Conservation (phyloP, 2,797 vertebrate genomes). For the Hippoglossus hippoglossus region DNA sequence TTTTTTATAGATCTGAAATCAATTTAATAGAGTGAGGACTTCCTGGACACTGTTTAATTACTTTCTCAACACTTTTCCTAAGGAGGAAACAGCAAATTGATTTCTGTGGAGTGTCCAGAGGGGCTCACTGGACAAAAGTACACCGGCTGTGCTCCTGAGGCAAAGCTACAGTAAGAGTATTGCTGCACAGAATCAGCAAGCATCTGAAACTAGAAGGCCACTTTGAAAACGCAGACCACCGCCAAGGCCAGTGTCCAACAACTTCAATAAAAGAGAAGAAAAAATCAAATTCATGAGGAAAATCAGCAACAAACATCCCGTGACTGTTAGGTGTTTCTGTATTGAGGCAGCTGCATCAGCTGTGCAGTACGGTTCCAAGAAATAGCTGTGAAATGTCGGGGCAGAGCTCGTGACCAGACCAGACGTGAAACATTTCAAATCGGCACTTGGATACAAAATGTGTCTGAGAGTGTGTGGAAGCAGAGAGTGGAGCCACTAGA, state of each 20-base stretch:
- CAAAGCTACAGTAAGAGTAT: constrained; percentile 13
- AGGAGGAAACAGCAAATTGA: constrained; percentile 66
- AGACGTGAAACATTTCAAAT: constrained; percentile 32
- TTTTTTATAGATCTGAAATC: constrained; percentile 62
- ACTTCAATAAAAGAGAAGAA: neutral
- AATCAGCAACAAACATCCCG: neutral
- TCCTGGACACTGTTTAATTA: constrained; percentile 73
- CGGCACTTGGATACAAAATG: neutral
- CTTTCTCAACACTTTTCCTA: constrained; percentile 60
- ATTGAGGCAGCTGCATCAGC: neutral
- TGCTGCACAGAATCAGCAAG: constrained; percentile 15
- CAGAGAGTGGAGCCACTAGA: constrained; percentile 4
- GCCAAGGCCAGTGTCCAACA: neutral
- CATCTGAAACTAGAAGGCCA: neutral
- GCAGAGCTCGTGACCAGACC: neutral
- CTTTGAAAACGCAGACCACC: neutral
- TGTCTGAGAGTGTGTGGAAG: neutral
- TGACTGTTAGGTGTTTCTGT: neutral
- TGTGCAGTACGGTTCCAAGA: neutral
- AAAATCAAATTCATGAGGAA: neutral
- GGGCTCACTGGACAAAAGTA: constrained; percentile 45
- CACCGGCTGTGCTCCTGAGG: constrained; percentile 17
- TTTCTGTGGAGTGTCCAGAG: constrained; percentile 54
- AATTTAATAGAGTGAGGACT: constrained; percentile 68
- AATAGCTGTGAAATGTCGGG: neutral